Evolutionary conservation across 1,140 invertebrate genomes (phyloP), one percentile per base, ranked within the genome.

Genomic region (Sitodiplosis mosellana): DNA sequence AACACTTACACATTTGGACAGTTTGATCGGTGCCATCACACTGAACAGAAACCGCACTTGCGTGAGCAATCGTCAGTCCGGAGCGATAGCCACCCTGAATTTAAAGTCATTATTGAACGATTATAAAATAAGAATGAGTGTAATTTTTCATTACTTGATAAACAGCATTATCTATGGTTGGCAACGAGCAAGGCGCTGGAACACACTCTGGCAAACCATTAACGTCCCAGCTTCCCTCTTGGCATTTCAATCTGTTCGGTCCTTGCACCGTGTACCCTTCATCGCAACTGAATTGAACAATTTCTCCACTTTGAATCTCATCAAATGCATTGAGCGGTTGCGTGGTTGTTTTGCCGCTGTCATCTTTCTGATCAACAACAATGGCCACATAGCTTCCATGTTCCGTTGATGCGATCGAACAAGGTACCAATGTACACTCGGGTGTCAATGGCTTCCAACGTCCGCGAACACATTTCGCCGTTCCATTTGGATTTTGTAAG

Each of bases 381-480:
- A 64, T 57, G 42, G 61, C 62, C 47, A 55, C 64, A 37, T 63
- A 64, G 41, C 56, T 56, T 2, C 62, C 62, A 48, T 64, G 57
- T 11, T 64, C 62, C 2, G 60, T 59, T 1, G 59, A 57, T 1
- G 62, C 61, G 33, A 64, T 61, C 34, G 61, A 51, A n/a, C 62
- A 64, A 0, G 62, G 62, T 4, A 58, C 61, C 54, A 83, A 77
- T 55, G 75, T 65, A 58, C 86, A 89, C 53, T 74, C 72, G 0
- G 85, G 85, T 53, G 77, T 80, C 48, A 73, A 74, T 1, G 85
- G 85, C 57, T 81, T 84, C 86, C 86, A 90, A 54, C 73, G 70
- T 1, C 85, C 84, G 43, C 78, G 63, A 1, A 80, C 75, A 59
- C 85, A 88, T 55, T 79, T 78, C 0, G 79, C 81, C 1, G 85